Percentiles rank a stretch among this genome's conserved stretches.
phyloP scores from a whole-genome alignment of 2,797 vertebrate genomes.

The Cichlasoma orientale region DNA sequence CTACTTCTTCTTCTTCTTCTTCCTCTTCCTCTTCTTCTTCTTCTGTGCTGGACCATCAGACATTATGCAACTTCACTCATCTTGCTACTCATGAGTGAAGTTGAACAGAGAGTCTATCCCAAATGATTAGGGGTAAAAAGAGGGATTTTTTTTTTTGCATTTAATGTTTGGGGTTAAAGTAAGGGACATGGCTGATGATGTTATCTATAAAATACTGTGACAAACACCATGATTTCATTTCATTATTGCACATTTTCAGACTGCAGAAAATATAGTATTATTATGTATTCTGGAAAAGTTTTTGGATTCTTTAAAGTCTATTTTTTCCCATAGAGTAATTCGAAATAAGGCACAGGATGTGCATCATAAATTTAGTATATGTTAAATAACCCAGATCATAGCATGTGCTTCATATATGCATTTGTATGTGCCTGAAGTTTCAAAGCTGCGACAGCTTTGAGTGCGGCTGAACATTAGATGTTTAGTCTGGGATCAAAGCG shows the following conservation, averaged over 20 bases:
- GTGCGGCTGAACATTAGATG: neutral
- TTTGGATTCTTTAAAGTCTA: neutral
- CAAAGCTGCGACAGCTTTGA: conserved; percentile 17
- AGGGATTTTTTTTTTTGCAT: neutral
- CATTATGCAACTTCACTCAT: neutral
- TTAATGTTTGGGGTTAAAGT: neutral
- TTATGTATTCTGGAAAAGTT: neutral
- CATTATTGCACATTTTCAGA: neutral
- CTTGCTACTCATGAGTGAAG: neutral
- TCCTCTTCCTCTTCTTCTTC: neutral
- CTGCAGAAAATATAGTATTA: neutral
- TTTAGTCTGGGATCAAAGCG: conserved; percentile 12
- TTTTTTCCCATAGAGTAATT: neutral
- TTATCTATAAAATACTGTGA: neutral
- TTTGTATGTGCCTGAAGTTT: neutral
- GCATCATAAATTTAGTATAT: neutral
- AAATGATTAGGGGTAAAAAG: neutral
- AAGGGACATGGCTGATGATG: neutral
- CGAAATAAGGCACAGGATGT: neutral
- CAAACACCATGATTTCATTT: neutral
- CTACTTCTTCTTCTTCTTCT: neutral
- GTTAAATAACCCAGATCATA: neutral
- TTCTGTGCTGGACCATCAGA: neutral
- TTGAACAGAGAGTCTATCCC: neutral
- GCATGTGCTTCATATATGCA: neutral